Evolutionary conservation across 2,888 invertebrate species (phyloP), one percentile per base, ranked within the genome.

Genomic region (Ptychoptera albimana): DNA sequence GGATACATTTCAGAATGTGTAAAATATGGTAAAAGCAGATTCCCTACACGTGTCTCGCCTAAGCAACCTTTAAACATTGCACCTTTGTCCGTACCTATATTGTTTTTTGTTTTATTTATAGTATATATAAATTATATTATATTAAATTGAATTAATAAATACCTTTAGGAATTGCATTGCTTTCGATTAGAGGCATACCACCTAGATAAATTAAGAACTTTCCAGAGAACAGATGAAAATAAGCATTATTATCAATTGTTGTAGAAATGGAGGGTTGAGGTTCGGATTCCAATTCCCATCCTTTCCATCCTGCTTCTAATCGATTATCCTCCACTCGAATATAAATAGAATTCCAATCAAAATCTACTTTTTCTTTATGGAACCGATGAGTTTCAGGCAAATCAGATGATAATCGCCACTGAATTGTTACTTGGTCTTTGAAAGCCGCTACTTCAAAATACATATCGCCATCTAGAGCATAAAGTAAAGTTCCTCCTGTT

Each of bases 11-110:
- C 77, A 48, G 74, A 70, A 57, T 79, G 77, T 23, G 79, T 73
- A 66, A 86, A 91, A 67, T 82, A 93, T 5, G 93, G 92, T 50
- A 94, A 67, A 48, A 93, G 70, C 51, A 86, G 71, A 42, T 75
- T 74, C 42, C 87, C 89, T 46, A 94, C 78, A 55, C 91, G 75
- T 41, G 89, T 81, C 58, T 89, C 89, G 29, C 85, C 82, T 54
- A 94, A 66, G 60, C 93, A 94, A 7, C 93, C 94, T 71, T 88
- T 73, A 53, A 71, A 74, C 42, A 60, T 60, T 9, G 63, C 63
- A 13, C 64, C 66, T 2, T 54, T 56, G 1, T 58, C 57, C 2
- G 14, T 35, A 12, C n/a, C 32, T 32, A n/a, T 32, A 7, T 11
- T 11, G n/a, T 7, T 7, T 7, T 11, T 32, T 32, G 23, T 23